A percentile compares a stretch with the other conserved stretches of the same genome.
phyloP scores from a whole-genome alignment of 1,140 invertebrate species.

The Sarcophaga peregrina region DNA sequence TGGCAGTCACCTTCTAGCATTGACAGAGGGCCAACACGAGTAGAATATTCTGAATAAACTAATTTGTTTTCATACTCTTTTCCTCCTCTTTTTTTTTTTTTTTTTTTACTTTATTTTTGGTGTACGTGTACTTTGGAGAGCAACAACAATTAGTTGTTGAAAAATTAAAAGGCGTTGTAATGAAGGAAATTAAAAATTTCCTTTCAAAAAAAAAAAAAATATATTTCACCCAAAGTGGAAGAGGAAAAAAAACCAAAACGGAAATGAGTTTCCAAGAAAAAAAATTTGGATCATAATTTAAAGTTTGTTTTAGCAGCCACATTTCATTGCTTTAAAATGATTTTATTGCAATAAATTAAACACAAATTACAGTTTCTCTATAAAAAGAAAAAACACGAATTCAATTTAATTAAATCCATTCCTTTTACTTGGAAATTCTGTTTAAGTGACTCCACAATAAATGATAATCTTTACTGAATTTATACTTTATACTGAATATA shows the following conservation, averaged over 20 bases:
- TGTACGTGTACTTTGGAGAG: too few relatives aligned
- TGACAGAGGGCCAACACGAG: not conserved
- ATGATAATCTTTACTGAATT: too few relatives aligned
- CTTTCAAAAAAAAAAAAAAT: not conserved
- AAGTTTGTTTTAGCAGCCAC: not conserved
- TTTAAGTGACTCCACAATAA: too few relatives aligned
- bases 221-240: not conserved
- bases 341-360: too few relatives aligned
- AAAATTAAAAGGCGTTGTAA: not conserved
- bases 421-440: too few relatives aligned
- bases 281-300: not conserved
- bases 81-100: too few relatives aligned
- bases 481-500: too few relatives aligned
- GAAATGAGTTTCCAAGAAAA: not conserved
- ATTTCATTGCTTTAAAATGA: not conserved
- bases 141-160: not conserved
- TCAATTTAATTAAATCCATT: too few relatives aligned
- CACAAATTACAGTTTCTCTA: too few relatives aligned
- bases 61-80: not conserved
- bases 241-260: not conserved
- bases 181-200: conserved; percentile 11
- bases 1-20: too few relatives aligned
- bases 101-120: not conserved
- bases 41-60: not conserved
- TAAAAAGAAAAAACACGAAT: too few relatives aligned